Percentiles rank a stretch among this genome's conserved stretches.
Evolutionary conservation across 2,797 vertebrate species (phyloP).

Genomic region (Selene dorsalis): DNA sequence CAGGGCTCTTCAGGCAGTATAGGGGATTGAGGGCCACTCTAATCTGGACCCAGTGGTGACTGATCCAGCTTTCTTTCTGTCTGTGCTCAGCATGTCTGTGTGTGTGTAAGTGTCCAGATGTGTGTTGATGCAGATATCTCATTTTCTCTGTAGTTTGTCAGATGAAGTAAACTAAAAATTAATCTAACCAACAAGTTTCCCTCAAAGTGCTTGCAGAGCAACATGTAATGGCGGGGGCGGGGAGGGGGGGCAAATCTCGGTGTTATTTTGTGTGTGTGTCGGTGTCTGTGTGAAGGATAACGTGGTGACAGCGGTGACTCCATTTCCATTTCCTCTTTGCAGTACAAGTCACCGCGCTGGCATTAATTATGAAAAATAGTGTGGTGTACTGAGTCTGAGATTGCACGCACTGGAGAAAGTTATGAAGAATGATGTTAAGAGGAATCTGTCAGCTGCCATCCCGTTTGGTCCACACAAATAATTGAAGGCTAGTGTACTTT

Average conservation of each 20-base stretch:
- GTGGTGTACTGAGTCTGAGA: slow-evolving; percentile 41
- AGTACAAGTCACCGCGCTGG: slow-evolving; percentile 40
- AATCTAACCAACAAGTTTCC: slow-evolving; percentile 40
- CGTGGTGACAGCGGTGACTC: slow-evolving; percentile 44
- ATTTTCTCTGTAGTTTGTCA: slow-evolving; percentile 49
- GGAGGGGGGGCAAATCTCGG: slow-evolving; percentile 47
- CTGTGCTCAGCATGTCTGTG: slow-evolving; percentile 20
- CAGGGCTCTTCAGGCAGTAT: slow-evolving; percentile 53
- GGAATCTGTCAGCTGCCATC: slow-evolving; percentile 56
- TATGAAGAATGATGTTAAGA: slow-evolving; percentile 59
- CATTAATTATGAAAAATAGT: slow-evolving; percentile 74
- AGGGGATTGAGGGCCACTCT: slow-evolving; percentile 63
- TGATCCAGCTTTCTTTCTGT: slow-evolving; percentile 64
- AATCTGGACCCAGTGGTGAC: slow-evolving; percentile 72
- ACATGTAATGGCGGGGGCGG: too few relatives aligned
- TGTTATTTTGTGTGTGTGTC: slow-evolving; percentile 20
- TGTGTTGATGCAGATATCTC: slow-evolving; percentile 34
- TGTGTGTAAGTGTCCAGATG: slow-evolving; percentile 13
- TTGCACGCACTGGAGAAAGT: slow-evolving; percentile 40
- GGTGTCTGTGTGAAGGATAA: slow-evolving; percentile 47
- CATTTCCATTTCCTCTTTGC: slow-evolving; percentile 56
- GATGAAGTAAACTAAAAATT: slow-evolving; percentile 43
- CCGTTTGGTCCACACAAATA: slow-evolving; percentile 55
- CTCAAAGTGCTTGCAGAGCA: slow-evolving; percentile 58
- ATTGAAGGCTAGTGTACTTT: slow-evolving; percentile 60